Evolutionary conservation across 2,113 vertebrate genomes (phyloP).

Genomic region (Phyllopteryx taeniolatus): DNA sequence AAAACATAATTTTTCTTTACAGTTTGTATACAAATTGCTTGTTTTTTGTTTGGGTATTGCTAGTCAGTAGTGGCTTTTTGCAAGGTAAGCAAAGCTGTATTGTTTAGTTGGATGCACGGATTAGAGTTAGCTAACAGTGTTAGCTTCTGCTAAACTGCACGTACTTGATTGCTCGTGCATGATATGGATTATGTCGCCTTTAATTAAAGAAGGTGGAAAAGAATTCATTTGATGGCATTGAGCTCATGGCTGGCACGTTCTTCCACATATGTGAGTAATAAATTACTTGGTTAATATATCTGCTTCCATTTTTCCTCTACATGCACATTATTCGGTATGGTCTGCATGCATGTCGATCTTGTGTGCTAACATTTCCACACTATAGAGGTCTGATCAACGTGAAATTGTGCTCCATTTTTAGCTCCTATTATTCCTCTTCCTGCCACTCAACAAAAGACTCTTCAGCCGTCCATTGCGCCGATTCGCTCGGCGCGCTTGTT

Average conservation of each 20-base stretch:
- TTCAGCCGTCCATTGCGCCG: neutral
- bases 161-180: too few species aligned
- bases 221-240: neutral
- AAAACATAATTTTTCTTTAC: too few species aligned
- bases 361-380: neutral
- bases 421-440: neutral
- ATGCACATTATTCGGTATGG: neutral
- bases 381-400: neutral
- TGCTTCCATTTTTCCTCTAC: too few species aligned
- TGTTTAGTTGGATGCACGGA: too few species aligned
- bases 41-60: too few species aligned
- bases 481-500: neutral
- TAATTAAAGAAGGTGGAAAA: too few species aligned
- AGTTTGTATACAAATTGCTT: too few species aligned
- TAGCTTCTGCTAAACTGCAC: too few species aligned
- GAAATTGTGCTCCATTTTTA: slow-evolving; percentile 2
- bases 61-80: too few species aligned
- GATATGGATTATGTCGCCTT: too few species aligned
- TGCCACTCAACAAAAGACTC: neutral
- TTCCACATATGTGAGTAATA: neutral
- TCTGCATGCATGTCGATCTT: neutral
- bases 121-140: too few species aligned
- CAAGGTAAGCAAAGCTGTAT: too few species aligned
- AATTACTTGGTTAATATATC: neutral
- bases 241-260: neutral